Evolutionary conservation across 2,888 invertebrate genomes (phyloP).

Genomic region (Cyrtodaria siliqua): DNA sequence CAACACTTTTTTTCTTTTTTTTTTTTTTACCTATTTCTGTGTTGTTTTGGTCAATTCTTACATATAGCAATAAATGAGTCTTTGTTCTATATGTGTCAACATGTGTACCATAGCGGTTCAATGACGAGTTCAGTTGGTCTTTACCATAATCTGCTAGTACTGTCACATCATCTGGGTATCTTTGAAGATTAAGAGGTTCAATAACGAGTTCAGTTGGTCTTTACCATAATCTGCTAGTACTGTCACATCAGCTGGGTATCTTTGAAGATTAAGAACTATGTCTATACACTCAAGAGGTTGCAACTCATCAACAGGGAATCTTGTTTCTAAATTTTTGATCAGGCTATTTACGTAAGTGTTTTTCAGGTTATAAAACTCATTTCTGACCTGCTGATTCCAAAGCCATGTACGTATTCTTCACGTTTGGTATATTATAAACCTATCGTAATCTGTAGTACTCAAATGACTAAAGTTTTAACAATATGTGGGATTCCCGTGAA

Average conservation of each 20-base stretch:
- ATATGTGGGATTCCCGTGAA: no score
- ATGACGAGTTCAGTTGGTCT: conserved; percentile 10
- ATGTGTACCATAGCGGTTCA: neutral
- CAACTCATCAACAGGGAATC: conserved; percentile 35
- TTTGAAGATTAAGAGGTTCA: conserved; percentile 32
- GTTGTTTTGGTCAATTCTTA: conserved; percentile 29
- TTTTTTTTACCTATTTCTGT: no score
- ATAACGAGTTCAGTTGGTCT: conserved; percentile 12
- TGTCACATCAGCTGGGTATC: conserved; percentile 22
- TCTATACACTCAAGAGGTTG: conserved; percentile 33
- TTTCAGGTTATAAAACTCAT: conserved; percentile 24
- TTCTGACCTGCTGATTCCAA: conserved; percentile 27
- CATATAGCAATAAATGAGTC: conserved; percentile 35
- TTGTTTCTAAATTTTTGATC: neutral
- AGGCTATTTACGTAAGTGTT: conserved; percentile 17
- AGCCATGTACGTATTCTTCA: conserved; percentile 28
- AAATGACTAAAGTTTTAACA: no score
- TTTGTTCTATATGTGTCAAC: conserved; percentile 28
- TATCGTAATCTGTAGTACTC: no score
- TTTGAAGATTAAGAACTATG: conserved; percentile 35
- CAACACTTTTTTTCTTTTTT: no score
- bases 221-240: conserved; percentile 23
- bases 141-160: conserved; percentile 23
- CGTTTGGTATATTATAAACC: no score
- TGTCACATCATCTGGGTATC: conserved; percentile 23